Evolutionary conservation across 2,113 vertebrate species (phyloP).

Genomic region (Pelecanus crispus): DNA sequence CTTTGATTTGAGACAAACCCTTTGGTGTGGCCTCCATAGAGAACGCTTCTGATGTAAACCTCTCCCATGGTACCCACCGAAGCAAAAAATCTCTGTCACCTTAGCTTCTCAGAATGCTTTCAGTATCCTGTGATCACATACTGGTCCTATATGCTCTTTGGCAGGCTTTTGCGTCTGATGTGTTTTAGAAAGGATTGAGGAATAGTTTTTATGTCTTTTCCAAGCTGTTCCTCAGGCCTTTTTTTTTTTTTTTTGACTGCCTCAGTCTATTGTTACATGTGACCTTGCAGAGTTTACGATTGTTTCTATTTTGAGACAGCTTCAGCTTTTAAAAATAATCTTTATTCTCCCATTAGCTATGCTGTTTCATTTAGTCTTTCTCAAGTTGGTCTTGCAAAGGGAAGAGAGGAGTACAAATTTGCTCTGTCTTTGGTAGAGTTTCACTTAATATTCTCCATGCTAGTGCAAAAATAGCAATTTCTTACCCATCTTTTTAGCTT

Average conservation of each 20-base stretch:
- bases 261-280: background rate
- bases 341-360: background rate
- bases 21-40: background rate
- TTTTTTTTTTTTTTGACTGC: background rate
- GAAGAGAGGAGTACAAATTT: background rate
- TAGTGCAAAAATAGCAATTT: background rate
- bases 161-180: background rate
- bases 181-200: background rate
- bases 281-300: background rate
- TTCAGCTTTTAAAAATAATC: background rate
- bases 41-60: background rate
- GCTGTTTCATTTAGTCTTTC: background rate
- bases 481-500: background rate
- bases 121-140: background rate
- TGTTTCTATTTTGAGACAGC: background rate
- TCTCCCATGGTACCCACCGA: background rate
- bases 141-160: background rate
- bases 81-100: background rate
- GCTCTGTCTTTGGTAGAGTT: background rate
- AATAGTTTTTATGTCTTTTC: background rate
- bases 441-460: background rate
- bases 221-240: background rate
- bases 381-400: background rate
- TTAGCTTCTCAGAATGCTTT: background rate
- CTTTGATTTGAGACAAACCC: background rate